These are phyloP conservation scores for Noctuana brunneofusca DNA, from an alignment of 2,888 invertebrate genomes.

Conservation along the genomic window DNA sequence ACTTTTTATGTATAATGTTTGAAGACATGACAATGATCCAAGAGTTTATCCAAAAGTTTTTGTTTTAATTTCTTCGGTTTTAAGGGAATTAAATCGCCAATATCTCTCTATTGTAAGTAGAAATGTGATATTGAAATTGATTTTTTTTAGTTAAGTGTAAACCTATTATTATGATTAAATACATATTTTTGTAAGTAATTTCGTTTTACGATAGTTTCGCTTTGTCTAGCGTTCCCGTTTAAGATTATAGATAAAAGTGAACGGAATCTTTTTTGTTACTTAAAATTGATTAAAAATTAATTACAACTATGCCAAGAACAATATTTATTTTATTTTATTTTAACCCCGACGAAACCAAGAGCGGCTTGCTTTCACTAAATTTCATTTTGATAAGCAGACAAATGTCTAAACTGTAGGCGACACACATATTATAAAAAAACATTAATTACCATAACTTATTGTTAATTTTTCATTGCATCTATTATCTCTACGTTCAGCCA, in stretches of 20 bases:
- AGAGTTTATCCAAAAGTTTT: slow-evolving; percentile 63
- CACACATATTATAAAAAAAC: no score
- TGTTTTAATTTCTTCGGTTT: slow-evolving; percentile 53
- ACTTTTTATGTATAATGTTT: slow-evolving; percentile 63
- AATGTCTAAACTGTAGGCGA: no score
- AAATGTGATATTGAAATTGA: slow-evolving; percentile 83
- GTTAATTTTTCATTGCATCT: no score
- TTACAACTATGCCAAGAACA: slow-evolving; percentile 82
- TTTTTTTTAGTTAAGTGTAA: slow-evolving; percentile 74
- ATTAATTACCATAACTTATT: no score
- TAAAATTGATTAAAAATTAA: slow-evolving; percentile 81
- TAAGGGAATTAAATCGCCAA: slow-evolving; percentile 69
- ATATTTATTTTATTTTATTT: slow-evolving; percentile 58
- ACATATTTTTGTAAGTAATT: slow-evolving; percentile 81
- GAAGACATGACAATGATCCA: slow-evolving; percentile 65
- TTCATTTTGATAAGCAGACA: no score
- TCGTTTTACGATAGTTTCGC: slow-evolving; percentile 77
- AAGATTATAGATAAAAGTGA: slow-evolving; percentile 76
- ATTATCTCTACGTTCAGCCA: not conserved
- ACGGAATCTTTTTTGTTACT: slow-evolving; percentile 79
- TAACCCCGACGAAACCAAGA: not conserved
- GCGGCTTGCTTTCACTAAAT: not conserved
- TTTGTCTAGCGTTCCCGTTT: slow-evolving; percentile 76
- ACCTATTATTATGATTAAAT: slow-evolving; percentile 75
- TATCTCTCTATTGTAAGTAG: slow-evolving; percentile 83